Evolutionary conservation across 2,888 invertebrate species (phyloP).

Genomic region (Luperina nickerlii): DNA sequence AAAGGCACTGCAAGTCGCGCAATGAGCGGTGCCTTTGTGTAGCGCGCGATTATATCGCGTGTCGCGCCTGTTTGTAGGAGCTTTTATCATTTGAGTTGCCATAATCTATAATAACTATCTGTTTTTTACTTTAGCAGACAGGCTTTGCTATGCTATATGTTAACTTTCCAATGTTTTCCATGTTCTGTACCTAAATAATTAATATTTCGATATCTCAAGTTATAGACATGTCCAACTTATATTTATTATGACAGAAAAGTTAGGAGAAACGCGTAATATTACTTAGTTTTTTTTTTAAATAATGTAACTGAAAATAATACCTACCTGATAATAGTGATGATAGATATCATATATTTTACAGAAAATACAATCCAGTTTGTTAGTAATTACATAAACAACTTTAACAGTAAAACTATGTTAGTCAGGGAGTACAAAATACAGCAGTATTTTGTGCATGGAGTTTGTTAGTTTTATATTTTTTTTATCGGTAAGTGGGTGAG

Average conservation of each 20-base stretch:
- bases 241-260: not conserved
- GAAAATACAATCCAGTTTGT: not conserved
- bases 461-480: not conserved
- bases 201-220: not conserved
- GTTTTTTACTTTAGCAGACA: not conserved
- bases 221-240: not conserved
- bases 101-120: not conserved
- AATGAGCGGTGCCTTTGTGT: too few species aligned
- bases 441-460: too few species aligned
- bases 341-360: not conserved
- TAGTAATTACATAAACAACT: not conserved
- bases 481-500: not conserved
- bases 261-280: not conserved
- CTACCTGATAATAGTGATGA: not conserved
- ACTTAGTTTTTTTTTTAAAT: not conserved
- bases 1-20: too few species aligned
- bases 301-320: not conserved
- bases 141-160: not conserved
- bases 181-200: not conserved
- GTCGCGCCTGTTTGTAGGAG: too few species aligned
- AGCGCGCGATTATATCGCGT: too few species aligned
- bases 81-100: slow-evolving; percentile 1
- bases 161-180: not conserved
- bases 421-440: too few species aligned
- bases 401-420: not conserved